Percentiles rank a stretch among this genome's conserved stretches.
Evolutionary conservation across 2,888 invertebrate species (phyloP).

Genomic region (Crocallis elinguaria): DNA sequence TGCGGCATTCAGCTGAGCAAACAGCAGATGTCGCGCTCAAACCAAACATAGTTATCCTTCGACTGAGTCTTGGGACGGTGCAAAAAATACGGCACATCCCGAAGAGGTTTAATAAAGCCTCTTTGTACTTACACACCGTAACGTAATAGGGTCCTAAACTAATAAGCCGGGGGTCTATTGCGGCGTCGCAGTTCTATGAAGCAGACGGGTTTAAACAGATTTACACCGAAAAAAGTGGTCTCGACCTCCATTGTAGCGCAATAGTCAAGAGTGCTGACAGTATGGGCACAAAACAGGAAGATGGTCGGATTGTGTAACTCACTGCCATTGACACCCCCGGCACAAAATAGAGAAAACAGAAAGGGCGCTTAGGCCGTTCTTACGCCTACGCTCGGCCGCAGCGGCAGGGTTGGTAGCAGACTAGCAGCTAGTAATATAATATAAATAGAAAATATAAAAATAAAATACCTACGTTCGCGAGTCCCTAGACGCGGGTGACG

Average conservation of each 20-base stretch:
- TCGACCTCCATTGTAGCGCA: conserved; percentile 25
- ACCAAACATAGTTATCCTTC: conserved; percentile 70
- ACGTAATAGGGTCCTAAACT: conserved; percentile 79
- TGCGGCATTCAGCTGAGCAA: conserved; percentile 67
- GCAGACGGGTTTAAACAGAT: conserved; percentile 69
- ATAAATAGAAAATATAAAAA: too few relatives aligned
- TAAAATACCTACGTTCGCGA: too few relatives aligned
- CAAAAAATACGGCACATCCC: conserved; percentile 57
- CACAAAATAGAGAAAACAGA: too few relatives aligned
- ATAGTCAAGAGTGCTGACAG: conserved; percentile 9
- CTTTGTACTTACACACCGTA: conserved; percentile 68
- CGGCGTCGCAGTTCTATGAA: conserved; percentile 56
- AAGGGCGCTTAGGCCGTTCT: too few relatives aligned
- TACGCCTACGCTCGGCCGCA: too few relatives aligned
- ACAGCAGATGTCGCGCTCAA: conserved; percentile 61
- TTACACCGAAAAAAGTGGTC: conserved; percentile 64
- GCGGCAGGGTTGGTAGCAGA: too few relatives aligned
- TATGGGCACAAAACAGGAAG: neutral
- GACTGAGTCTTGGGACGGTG: conserved; percentile 47
- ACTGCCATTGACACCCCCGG: too few relatives aligned
- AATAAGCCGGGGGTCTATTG: conserved; percentile 68
- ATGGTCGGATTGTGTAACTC: neutral
- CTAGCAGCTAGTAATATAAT: too few relatives aligned
- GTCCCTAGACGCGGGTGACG: too few relatives aligned
- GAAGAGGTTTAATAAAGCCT: conserved; percentile 68